These are phyloP conservation scores for Danionella dracula DNA, from an alignment of 2,797 vertebrate species.

Conservation along the genomic window DNA sequence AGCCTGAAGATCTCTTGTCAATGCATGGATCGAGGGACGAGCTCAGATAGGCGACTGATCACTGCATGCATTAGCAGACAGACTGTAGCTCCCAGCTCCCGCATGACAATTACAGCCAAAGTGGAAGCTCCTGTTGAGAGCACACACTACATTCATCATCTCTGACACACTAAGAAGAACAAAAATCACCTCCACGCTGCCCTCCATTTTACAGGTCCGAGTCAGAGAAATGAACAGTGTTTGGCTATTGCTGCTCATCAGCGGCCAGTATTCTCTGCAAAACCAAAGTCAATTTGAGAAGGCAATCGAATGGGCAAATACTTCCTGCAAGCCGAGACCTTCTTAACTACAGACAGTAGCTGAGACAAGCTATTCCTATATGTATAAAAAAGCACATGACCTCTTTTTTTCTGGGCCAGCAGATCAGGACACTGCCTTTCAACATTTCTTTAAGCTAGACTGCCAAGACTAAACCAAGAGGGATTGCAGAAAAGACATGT, in stretches of 20 bases:
- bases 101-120: constrained; percentile 33
- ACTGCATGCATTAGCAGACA: constrained; percentile 27
- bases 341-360: neutral
- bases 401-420: constrained; percentile 26
- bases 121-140: constrained; percentile 26
- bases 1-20: constrained; percentile 1
- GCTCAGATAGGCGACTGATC: constrained; percentile 1
- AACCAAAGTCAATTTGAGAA: constrained; percentile 39
- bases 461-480: neutral
- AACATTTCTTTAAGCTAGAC: constrained; percentile 17
- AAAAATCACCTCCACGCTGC: constrained; percentile 27
- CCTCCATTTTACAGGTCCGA: constrained; percentile 45
- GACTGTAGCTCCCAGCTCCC: constrained; percentile 5
- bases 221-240: constrained; percentile 39
- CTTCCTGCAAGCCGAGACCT: constrained; percentile 19
- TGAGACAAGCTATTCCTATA: constrained; percentile 22
- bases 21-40: constrained; percentile 12
- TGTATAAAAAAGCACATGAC: constrained; percentile 28
- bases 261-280: constrained; percentile 25
- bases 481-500: neutral
- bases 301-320: constrained; percentile 32
- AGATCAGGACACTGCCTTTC: constrained; percentile 11
- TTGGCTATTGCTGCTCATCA: constrained; percentile 33
- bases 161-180: neutral
- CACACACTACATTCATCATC: constrained; percentile 37